Percentiles rank a stretch among this genome's conserved stretches.
phyloP scores from a whole-genome alignment of 2,888 invertebrate genomes.

The Hedychridium roseum region DNA sequence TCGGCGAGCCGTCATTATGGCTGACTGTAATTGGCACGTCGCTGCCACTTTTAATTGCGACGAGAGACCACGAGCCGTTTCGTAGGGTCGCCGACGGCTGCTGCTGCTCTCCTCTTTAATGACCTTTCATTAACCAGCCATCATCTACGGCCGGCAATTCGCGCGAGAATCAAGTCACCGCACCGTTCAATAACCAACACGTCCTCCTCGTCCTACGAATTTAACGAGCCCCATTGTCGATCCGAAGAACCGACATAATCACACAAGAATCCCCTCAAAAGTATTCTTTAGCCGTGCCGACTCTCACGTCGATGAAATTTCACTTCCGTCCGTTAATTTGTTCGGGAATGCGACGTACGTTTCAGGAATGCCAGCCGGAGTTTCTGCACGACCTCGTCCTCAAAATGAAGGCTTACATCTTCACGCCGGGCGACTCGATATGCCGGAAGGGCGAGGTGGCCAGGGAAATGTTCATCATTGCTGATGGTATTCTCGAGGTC shows the following conservation, averaged over 20 bases:
- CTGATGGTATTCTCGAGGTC: slow-evolving; percentile 95
- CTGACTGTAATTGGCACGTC: slow-evolving; percentile 24
- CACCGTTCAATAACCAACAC: slow-evolving; percentile 1
- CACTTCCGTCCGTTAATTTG: too few relatives aligned
- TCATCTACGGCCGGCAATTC: background rate
- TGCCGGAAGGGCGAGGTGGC: slow-evolving; percentile 95
- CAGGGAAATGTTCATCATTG: slow-evolving; percentile 98
- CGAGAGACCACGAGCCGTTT: background rate
- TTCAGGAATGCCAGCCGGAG: slow-evolving; percentile 95
- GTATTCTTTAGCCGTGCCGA: too few relatives aligned
- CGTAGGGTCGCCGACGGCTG: slow-evolving; percentile 10
- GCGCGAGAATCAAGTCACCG: slow-evolving; percentile 2
- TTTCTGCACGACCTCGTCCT: slow-evolving; percentile 95
- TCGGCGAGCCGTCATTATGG: slow-evolving; percentile 4
- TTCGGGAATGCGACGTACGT: too few relatives aligned
- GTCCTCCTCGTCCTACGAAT: slow-evolving; percentile 8
- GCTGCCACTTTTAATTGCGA: slow-evolving; percentile 28
- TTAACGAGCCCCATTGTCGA: slow-evolving; percentile 31
- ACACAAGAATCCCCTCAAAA: too few relatives aligned
- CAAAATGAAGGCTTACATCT: slow-evolving; percentile 98
- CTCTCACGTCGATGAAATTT: background rate
- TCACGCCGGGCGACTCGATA: slow-evolving; percentile 96
- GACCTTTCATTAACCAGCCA: slow-evolving; percentile 21
- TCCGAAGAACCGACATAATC: slow-evolving; percentile 13
- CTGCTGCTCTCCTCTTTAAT: slow-evolving; percentile 13